These are phyloP conservation scores for Eriosoma lanigerum DNA, from an alignment of 1,140 invertebrate genomes.

Conservation along the genomic window DNA sequence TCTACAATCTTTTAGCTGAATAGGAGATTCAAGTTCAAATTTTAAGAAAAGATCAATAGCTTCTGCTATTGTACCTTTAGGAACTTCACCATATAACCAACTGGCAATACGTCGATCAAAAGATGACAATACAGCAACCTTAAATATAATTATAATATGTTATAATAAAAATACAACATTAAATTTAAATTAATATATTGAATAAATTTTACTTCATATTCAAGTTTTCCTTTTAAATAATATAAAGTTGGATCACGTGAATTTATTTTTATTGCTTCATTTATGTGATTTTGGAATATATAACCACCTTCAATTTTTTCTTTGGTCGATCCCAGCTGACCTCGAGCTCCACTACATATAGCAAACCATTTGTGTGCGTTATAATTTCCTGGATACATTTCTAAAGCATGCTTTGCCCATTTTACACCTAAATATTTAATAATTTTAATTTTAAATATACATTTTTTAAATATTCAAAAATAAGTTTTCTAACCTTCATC, in stretches of 20 bases:
- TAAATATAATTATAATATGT: not conserved
- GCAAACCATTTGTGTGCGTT: slow-evolving; percentile 81
- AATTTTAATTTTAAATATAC: not conserved
- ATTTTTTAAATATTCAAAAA: too few species aligned
- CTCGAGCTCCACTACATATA: slow-evolving; percentile 68
- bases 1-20: slow-evolving; percentile 71
- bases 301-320: slow-evolving; percentile 72
- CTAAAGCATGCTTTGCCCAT: slow-evolving; percentile 65
- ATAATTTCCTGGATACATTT: slow-evolving; percentile 61
- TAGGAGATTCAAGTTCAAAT: slow-evolving; percentile 65
- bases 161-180: too few species aligned
- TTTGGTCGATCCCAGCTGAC: slow-evolving; percentile 65
- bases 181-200: not conserved
- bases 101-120: slow-evolving; percentile 72
- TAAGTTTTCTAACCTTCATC: slow-evolving; percentile 31
- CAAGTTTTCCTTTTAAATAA: slow-evolving; percentile 71
- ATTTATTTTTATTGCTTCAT: slow-evolving; percentile 68
- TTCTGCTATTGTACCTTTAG: slow-evolving; percentile 67
- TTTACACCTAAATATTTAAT: slow-evolving; percentile 63
- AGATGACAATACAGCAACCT: slow-evolving; percentile 69
- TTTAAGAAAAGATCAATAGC: slow-evolving; percentile 68
- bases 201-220: slow-evolving; percentile 65
- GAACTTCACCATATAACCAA: slow-evolving; percentile 69
- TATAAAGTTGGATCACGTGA: slow-evolving; percentile 69
- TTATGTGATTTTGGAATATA: slow-evolving; percentile 72